Base-by-base conservation (phyloP, 2,888 invertebrate genomes). In the Epinotia nisella region DNA sequence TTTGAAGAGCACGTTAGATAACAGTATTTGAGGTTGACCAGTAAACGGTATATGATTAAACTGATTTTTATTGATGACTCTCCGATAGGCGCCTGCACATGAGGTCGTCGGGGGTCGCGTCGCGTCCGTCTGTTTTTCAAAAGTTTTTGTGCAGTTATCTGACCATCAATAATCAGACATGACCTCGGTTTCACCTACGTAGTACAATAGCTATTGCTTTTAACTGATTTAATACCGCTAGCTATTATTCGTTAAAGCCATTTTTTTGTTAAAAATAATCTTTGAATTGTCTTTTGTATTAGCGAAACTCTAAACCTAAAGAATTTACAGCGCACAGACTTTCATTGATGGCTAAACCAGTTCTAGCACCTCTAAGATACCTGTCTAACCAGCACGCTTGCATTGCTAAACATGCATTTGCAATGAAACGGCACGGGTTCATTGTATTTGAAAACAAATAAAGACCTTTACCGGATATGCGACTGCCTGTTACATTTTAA, bases 381-480 rank as follows among this genome's bases (percentile, higher is more conserved):
- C 68, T 67, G 53, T 77, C 76, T 76, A 71, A 79, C 80, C 76
- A 10, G 76, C 79, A 79, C 78, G 77, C 80, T 80, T 80, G 78
- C 81, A 82, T 80, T 78, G 77, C 76, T 76, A 75, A 73, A 70
- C 69, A 74, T 76, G 75, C 76, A 85, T 81, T 84, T 84, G 87
- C 84, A 85, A 83, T 83, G 82, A 78, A 81, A 87, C 79, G 80
- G 77, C 79, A 81, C 79, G 80, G 78, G 80, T 82, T 80, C 82
- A 85, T 86, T 85, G 86, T 87, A 77, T 83, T 71, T 59, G 66
- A 67, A 53, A 67, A 78, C 78, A 82, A 81, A 82, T 82, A 81
- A 75, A 81, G 80, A 80, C 80, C 81, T 79, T 83, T 83, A 82
- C 85, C 85, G 87, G 87, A 89, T 85, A 81, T 78, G 74, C 73